Conservation (phyloP, 2,797 vertebrate species). For the Leucoraja ocellata region DNA sequence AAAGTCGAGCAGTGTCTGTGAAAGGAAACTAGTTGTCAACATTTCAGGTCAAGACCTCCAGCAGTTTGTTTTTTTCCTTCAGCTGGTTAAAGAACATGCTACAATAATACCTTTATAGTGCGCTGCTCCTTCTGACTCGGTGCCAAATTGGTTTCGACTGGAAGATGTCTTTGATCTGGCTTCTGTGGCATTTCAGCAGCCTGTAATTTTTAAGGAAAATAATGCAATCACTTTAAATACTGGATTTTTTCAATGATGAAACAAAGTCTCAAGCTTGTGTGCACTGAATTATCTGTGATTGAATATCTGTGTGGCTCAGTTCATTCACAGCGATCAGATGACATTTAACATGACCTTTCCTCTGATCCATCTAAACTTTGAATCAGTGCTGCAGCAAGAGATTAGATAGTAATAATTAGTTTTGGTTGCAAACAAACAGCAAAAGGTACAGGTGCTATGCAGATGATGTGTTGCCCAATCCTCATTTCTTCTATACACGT, state of each 20-base stretch:
- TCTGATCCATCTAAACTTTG: background rate
- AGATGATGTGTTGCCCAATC: background rate
- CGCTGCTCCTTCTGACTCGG: conserved; percentile 60
- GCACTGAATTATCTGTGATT: background rate
- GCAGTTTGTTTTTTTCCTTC: too few relatives aligned
- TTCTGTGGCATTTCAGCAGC: conserved; percentile 51
- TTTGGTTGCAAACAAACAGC: background rate
- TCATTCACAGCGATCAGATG: background rate
- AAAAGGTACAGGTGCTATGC: background rate
- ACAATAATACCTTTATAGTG: background rate
- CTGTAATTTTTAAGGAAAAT: conserved; percentile 46
- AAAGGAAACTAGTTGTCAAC: too few relatives aligned
- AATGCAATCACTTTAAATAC: background rate
- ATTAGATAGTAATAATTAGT: conserved; percentile 5
- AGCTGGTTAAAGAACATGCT: background rate
- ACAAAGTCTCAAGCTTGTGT: background rate
- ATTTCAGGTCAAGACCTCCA: too few relatives aligned
- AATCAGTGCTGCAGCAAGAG: background rate
- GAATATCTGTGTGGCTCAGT: background rate
- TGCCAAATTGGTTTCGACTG: conserved; percentile 50
- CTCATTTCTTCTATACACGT: background rate
- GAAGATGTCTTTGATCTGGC: conserved; percentile 44
- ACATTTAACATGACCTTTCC: conserved; percentile 2
- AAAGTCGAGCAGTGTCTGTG: too few relatives aligned
- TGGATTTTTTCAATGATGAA: background rate